Conservation (phyloP, 2,888 invertebrate genomes). For the Chloroclystis v-ata region DNA sequence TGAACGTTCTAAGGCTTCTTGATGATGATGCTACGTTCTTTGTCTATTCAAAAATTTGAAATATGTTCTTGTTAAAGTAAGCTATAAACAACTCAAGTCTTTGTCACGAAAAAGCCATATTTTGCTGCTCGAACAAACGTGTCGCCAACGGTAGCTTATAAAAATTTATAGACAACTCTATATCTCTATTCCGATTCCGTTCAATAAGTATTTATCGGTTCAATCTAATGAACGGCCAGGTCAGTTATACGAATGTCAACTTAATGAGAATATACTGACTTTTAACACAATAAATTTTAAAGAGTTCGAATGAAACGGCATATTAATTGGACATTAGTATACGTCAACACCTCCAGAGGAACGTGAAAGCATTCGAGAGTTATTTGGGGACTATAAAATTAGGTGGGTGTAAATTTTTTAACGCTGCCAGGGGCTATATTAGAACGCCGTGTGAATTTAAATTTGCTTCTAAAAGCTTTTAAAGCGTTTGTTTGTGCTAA, state of each 20-base stretch:
- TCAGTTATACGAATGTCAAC: conserved; percentile 69
- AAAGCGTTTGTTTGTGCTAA: conserved; percentile 32
- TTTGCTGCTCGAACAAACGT: conserved; percentile 1
- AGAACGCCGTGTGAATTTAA: conserved; percentile 45
- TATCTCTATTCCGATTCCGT: conserved; percentile 29
- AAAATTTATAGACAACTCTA: conserved; percentile 30
- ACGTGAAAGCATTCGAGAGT: conserved; percentile 47
- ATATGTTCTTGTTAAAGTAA: too few relatives aligned
- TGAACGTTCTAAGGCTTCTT: too few relatives aligned
- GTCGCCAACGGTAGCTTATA: conserved; percentile 15
- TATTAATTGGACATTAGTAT: conserved; percentile 75
- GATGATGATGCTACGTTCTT: too few relatives aligned
- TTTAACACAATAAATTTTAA: conserved; percentile 67
- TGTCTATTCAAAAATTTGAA: too few relatives aligned
- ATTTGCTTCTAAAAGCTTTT: conserved; percentile 41
- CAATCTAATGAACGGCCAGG: conserved; percentile 66
- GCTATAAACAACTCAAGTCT: not conserved
- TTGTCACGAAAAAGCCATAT: conserved; percentile 1
- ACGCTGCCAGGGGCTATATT: conserved; percentile 42
- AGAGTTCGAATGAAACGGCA: conserved; percentile 65
- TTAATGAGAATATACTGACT: conserved; percentile 71
- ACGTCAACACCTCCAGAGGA: conserved; percentile 55
- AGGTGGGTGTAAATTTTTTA: conserved; percentile 54
- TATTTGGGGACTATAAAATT: conserved; percentile 50
- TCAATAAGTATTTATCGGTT: conserved; percentile 64